Conservation (phyloP, 2,113 vertebrate species). For the Marcusenius ussheri region DNA sequence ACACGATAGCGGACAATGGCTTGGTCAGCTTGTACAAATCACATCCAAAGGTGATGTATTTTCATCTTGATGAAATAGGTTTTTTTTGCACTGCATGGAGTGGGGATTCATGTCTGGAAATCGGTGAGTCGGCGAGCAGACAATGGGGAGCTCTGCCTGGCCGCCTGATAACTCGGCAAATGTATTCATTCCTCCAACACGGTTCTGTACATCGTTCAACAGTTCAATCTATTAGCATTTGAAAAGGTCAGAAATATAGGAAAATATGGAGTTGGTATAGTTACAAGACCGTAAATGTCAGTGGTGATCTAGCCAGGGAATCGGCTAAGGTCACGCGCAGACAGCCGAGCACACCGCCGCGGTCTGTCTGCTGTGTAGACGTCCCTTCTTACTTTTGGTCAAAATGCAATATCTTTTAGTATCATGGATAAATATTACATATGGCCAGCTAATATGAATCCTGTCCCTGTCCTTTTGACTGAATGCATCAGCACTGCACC, state of each 20-base stretch:
- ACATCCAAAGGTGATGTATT: neutral
- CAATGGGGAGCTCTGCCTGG: too few species aligned
- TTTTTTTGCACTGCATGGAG: neutral
- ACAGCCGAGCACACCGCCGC: neutral
- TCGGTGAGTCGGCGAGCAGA: neutral
- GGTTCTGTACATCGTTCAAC: neutral
- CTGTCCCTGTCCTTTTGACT: neutral
- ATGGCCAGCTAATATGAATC: neutral
- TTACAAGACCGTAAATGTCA: constrained; percentile 13
- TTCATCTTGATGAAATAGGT: neutral
- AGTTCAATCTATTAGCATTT: constrained; percentile 18
- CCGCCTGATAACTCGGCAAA: neutral
- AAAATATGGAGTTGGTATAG: constrained; percentile 4
- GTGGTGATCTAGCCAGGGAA: neutral
- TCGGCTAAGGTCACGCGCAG: neutral
- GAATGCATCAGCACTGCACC: neutral
- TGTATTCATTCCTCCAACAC: neutral
- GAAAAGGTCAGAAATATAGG: constrained; percentile 18
- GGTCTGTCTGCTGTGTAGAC: neutral
- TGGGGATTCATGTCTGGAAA: neutral
- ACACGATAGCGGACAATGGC: neutral
- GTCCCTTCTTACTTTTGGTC: neutral
- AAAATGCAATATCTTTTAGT: neutral
- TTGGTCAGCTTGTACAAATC: neutral
- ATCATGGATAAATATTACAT: neutral